Conservation (phyloP, 1,140 invertebrate species). For the Physella acuta region DNA sequence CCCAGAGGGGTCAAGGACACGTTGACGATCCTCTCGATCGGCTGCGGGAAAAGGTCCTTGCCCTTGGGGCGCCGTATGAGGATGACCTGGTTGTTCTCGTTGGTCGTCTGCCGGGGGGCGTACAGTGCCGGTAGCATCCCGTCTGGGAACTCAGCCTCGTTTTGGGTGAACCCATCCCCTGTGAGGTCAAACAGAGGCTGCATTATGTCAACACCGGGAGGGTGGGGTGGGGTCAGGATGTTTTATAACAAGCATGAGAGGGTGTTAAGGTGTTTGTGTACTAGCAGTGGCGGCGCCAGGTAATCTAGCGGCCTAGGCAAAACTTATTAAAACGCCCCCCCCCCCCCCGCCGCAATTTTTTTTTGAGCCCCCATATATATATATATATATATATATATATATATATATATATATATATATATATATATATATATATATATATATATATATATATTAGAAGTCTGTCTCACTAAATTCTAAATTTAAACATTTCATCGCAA, state of each 20-base stretch:
- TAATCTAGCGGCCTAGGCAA: no score
- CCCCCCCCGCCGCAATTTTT: no score
- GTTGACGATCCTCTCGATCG: background rate
- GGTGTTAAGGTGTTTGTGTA: background rate
- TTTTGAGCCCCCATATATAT: background rate
- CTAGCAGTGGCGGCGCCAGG: background rate
- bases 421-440: background rate
- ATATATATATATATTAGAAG: background rate
- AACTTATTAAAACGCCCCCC: no score
- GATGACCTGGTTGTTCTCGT: constrained; percentile 9
- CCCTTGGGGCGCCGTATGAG: constrained; percentile 2
- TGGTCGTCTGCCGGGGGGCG: background rate
- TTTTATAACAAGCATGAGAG: background rate
- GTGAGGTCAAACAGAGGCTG: no score
- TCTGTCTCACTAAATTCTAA: background rate
- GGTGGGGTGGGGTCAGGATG: background rate
- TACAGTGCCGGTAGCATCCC: background rate
- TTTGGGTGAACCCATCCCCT: constrained; percentile 4
- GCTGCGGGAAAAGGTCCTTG: background rate
- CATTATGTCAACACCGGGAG: no score
- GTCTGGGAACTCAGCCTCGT: background rate
- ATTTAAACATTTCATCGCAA: no score
- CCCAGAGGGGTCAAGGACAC: background rate
- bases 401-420: constrained; percentile 1
- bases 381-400: constrained; percentile 1